A percentile compares a stretch with the other conserved stretches of the same genome.
Evolutionary conservation across 2,113 vertebrate genomes (phyloP).

Genomic region (Cololabis saira): DNA sequence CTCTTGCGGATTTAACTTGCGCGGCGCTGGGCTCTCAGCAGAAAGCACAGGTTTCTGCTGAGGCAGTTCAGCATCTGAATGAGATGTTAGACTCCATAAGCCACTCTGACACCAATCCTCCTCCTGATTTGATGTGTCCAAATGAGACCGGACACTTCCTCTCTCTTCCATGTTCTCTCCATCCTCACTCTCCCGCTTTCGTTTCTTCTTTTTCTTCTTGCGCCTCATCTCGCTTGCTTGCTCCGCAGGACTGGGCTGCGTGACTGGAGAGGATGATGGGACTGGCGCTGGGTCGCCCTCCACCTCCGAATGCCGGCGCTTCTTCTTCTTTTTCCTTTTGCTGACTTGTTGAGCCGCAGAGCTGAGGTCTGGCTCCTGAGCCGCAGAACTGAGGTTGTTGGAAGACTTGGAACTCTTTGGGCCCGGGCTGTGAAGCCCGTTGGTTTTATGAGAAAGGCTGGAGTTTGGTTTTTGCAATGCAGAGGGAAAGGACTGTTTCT

Average conservation of each 20-base stretch:
- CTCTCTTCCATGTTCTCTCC: constrained; percentile 20
- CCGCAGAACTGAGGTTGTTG: constrained; percentile 24
- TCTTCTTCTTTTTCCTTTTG: constrained; percentile 77
- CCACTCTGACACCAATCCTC: constrained; percentile 81
- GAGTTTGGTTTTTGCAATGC: constrained; percentile 54
- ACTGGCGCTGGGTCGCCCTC: constrained; percentile 26
- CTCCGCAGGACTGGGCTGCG: background rate
- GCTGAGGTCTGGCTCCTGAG: constrained; percentile 33
- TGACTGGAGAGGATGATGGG: background rate
- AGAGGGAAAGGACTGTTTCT: constrained; percentile 58
- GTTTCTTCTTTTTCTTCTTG: constrained; percentile 71
- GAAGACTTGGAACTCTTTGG: constrained; percentile 65
- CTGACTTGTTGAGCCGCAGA: constrained; percentile 8
- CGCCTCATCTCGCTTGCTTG: constrained; percentile 56
- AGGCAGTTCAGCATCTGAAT: constrained; percentile 19
- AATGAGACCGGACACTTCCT: constrained; percentile 58
- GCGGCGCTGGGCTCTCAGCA: background rate
- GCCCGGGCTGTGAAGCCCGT: constrained; percentile 57
- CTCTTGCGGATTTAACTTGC: constrained; percentile 13
- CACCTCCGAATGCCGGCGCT: constrained; percentile 68
- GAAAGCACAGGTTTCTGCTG: constrained; percentile 20
- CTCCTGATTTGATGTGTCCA: constrained; percentile 65
- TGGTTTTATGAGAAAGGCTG: constrained; percentile 62
- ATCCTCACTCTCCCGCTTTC: constrained; percentile 28
- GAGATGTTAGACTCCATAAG: constrained; percentile 67